A percentile compares a stretch with the other conserved stretches of the same genome.
phyloP scores from a whole-genome alignment of 2,888 invertebrate species.

The Silvanus unidentatus region DNA sequence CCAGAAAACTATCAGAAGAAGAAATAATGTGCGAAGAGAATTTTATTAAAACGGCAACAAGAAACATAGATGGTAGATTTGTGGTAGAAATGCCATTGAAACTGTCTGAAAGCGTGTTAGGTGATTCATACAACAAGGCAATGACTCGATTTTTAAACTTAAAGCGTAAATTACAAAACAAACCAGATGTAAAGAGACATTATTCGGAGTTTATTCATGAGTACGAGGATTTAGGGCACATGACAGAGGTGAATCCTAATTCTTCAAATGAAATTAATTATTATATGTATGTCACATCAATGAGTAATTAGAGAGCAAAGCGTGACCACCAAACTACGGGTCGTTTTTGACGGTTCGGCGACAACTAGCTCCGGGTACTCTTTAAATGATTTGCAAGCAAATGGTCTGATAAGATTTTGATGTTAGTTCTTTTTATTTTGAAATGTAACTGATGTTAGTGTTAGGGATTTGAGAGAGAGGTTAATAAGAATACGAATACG shows the following conservation, averaged over 20 bases:
- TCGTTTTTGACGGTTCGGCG: conserved; percentile 15
- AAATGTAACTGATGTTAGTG: too few relatives aligned
- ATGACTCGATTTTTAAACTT: conserved; percentile 10
- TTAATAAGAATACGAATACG: too few relatives aligned
- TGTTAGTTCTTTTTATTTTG: too few relatives aligned
- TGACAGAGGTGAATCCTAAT: conserved; percentile 7
- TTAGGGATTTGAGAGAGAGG: too few relatives aligned
- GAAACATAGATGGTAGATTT: conserved; percentile 9
- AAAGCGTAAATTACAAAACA: conserved; percentile 7
- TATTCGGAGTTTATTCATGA: conserved; percentile 4
- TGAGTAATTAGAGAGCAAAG: conserved; percentile 12
- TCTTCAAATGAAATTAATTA: neutral
- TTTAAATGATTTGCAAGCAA: conserved; percentile 13
- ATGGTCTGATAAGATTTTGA: too few relatives aligned
- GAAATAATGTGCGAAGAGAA: neutral
- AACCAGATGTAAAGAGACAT: neutral
- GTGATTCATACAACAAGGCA: conserved; percentile 10
- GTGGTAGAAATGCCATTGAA: conserved; percentile 12
- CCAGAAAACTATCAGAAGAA: neutral
- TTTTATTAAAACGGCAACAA: neutral
- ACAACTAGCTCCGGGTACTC: conserved; percentile 9
- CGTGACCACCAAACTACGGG: conserved; percentile 13
- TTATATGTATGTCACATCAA: conserved; percentile 15
- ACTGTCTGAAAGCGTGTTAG: conserved; percentile 5
- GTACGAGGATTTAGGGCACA: conserved; percentile 9